Base-by-base conservation (phyloP, 2,113 vertebrate species). In the Anas platyrhynchos region DNA sequence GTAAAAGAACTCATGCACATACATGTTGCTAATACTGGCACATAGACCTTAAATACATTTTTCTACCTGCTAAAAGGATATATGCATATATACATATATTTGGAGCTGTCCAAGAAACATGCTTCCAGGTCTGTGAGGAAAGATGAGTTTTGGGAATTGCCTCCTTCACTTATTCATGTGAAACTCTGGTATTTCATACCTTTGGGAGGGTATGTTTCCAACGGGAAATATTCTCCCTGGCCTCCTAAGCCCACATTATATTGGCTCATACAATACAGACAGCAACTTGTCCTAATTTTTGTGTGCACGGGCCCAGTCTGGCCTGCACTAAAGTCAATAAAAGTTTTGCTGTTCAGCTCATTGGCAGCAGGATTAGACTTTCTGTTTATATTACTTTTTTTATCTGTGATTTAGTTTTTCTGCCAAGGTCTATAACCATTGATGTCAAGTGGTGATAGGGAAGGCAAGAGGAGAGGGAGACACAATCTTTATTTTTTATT, bases 361-460 rank as follows among this genome's bases (percentile, higher is more conserved):
- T 63, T 95, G 91, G 86, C 83, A 92, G 89, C 43, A 72, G 66
- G 77, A 65, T 94, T 86, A 84, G 25, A 29, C 22, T 93, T 95
- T 93, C 89, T 88, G 77, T 84, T 96, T 94, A 74, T n/a, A 78
- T 87, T 92, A 82, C 38, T 68, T 94, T 82, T 94, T 92, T 75
- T 74, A 91, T 78, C 88, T 68, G 16, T 65, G 80, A 89, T 86
- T 92, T 79, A 56, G 22, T 27, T 91, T 93, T 91, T 81, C 86
- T 94, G 77, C 88, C 74, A 68, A 93, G 52, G 48, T 36, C 66
- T 88, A 93, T 72, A 92, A 91, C 71, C 26, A 25, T 44, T 73
- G 73, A 75, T 91, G 65, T 79, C 73, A 86, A 41, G 26, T 20
- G 62, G 65, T 62, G 54, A 92, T 36, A 91, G 48, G 34, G 23